Conservation (phyloP, 2,113 vertebrate genomes). For the Psephotus haematonotus region DNA sequence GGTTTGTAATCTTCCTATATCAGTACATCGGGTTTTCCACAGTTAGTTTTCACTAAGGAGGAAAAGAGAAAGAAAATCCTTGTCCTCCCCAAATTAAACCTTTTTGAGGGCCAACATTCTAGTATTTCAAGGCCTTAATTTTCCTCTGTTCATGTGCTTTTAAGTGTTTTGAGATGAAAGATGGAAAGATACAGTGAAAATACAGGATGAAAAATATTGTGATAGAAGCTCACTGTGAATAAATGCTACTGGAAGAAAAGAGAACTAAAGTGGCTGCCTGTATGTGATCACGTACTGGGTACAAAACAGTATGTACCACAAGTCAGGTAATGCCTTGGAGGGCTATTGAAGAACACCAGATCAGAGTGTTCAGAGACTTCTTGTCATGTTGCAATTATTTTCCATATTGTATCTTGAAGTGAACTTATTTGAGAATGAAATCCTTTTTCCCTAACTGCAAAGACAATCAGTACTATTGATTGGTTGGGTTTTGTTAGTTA, state of each 20-base stretch:
- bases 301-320: not conserved
- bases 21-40: not conserved
- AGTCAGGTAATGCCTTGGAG: not conserved
- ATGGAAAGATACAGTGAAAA: not conserved
- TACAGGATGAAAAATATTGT: not conserved
- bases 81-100: not conserved
- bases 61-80: not conserved
- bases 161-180: not conserved
- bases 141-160: not conserved
- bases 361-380: not conserved
- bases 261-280: not conserved
- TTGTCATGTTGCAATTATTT: not conserved
- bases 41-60: not conserved
- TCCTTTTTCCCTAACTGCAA: not conserved
- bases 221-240: not conserved
- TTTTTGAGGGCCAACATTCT: not conserved
- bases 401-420: not conserved
- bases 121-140: not conserved
- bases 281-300: not conserved
- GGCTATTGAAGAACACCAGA: not conserved
- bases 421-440: not conserved
- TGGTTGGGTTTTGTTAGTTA: not conserved
- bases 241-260: not conserved
- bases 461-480: not conserved
- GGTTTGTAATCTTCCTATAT: not conserved